These are phyloP conservation scores for Tricholauxania praeusta DNA, from an alignment of 2,888 invertebrate genomes.

Conservation along the genomic window DNA sequence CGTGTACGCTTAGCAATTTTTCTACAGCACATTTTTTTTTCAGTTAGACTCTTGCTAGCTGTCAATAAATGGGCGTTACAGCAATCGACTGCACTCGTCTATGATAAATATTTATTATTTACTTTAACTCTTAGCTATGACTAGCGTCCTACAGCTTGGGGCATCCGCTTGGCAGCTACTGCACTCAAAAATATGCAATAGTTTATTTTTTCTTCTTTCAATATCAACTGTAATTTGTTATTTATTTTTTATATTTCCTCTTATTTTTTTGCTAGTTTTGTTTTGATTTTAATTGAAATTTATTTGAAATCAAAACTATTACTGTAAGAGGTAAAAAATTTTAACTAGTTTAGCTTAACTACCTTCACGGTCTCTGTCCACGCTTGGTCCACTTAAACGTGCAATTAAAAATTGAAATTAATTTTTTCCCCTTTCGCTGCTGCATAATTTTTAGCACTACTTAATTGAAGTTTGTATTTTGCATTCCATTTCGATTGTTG, in stretches of 20 bases:
- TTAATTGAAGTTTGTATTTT: background rate
- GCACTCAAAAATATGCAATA: too few species aligned
- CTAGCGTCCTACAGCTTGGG: constrained; percentile 8
- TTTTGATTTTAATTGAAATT: constrained; percentile 12
- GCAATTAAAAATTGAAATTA: constrained; percentile 1
- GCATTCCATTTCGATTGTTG: background rate
- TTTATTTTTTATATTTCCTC: background rate
- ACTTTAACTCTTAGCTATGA: background rate
- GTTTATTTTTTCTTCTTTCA: too few species aligned
- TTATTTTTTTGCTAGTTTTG: background rate
- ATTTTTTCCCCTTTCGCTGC: background rate
- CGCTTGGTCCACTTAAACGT: too few species aligned
- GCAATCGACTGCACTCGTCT: background rate
- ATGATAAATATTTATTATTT: constrained; percentile 13
- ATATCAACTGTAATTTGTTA: too few species aligned
- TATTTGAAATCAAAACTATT: background rate
- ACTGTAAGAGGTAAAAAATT: too few species aligned
- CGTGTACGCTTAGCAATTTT: constrained; percentile 18
- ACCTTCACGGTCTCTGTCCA: too few species aligned
- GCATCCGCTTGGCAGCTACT: background rate
- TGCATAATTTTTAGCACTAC: background rate
- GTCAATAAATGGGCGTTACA: background rate
- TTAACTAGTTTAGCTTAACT: too few species aligned
- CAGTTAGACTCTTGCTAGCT: background rate
- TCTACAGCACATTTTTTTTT: background rate